These are phyloP conservation scores for Cyclura pinguis DNA, from an alignment of 2,797 vertebrate genomes.

Conservation along the genomic window DNA sequence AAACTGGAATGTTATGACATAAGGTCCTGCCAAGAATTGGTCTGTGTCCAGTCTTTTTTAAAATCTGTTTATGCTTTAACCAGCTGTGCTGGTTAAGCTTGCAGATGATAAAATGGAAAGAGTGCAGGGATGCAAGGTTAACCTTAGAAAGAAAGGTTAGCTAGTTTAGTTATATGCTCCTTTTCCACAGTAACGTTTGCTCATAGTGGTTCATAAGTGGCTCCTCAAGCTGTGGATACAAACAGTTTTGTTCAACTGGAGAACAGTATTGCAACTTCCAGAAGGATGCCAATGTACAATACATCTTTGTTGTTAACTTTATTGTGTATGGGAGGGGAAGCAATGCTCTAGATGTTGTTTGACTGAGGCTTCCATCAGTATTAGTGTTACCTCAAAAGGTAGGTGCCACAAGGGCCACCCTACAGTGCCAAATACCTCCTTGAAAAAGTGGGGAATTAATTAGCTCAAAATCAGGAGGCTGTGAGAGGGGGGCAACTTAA, in stretches of 20 bases:
- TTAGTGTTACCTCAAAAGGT: not conserved
- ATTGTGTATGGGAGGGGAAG: not conserved
- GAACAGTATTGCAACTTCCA: not conserved
- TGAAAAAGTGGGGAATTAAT: too few relatives aligned
- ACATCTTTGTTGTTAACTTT: not conserved
- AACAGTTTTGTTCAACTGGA: not conserved
- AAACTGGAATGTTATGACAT: not conserved
- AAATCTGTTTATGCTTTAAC: not conserved
- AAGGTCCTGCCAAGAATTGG: not conserved
- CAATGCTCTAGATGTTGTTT: not conserved
- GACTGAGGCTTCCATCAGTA: not conserved
- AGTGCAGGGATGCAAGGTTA: not conserved
- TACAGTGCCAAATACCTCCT: too few relatives aligned
- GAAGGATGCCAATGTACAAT: too few relatives aligned
- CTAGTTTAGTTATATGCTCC: not conserved
- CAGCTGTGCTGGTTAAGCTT: not conserved
- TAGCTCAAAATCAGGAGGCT: too few relatives aligned
- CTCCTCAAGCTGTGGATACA: not conserved
- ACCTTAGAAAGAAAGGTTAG: not conserved
- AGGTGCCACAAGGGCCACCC: too few relatives aligned
- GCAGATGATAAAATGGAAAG: not conserved
- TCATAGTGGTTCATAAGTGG: not conserved
- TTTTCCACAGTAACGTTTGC: not conserved
- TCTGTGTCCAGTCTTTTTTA: not conserved
- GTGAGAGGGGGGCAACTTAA: too few relatives aligned